Evolutionary conservation across 2,113 vertebrate genomes (phyloP).

Genomic region (Pedetes capensis): DNA sequence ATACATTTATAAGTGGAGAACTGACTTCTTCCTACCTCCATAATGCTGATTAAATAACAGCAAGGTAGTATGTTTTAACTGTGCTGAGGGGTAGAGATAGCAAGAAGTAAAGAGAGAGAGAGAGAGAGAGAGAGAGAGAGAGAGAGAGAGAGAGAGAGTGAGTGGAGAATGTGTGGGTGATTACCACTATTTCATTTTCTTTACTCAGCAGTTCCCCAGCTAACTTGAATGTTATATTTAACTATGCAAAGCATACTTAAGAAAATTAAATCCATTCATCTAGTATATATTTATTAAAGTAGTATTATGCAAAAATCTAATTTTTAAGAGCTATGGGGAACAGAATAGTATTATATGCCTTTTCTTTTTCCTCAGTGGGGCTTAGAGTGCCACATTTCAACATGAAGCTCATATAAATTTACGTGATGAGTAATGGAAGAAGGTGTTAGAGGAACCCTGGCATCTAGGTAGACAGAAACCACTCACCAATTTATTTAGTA

Average conservation of each 20-base stretch:
- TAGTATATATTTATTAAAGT: background rate
- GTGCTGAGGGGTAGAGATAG: too few species aligned
- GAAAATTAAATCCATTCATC: background rate
- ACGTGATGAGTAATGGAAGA: background rate
- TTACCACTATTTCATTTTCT: conserved; percentile 1
- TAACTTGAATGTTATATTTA: background rate
- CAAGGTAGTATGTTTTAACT: background rate
- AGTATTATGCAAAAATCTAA: background rate
- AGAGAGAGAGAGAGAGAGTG: too few species aligned
- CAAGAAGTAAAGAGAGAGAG: too few species aligned
- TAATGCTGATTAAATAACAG: background rate
- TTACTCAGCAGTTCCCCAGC: background rate
- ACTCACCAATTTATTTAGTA: background rate
- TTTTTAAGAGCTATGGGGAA: background rate
- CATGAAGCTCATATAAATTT: background rate
- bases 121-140: too few species aligned
- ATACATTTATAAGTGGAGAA: background rate
- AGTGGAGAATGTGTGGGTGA: background rate
- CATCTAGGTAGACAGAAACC: background rate
- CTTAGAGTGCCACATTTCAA: background rate
- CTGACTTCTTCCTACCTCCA: background rate
- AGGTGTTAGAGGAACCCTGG: background rate
- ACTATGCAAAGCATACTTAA: background rate
- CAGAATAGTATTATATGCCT: background rate
- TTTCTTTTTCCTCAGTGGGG: background rate